These are phyloP conservation scores for Drosophila arawakana DNA, from an alignment of 1,140 invertebrate species.

Conservation along the genomic window DNA sequence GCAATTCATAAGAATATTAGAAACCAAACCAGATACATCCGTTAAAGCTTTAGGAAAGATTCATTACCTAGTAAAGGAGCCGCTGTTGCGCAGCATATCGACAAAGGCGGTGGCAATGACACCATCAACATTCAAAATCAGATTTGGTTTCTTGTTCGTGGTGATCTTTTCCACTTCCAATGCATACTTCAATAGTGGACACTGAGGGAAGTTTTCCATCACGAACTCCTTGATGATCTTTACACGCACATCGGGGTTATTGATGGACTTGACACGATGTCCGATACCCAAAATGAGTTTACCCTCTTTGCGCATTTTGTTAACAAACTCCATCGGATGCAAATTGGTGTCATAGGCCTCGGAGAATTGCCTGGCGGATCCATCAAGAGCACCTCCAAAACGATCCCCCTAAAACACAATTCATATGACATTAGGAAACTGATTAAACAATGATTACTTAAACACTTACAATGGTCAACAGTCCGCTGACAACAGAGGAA, in stretches of 20 bases:
- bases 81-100: slow-evolving; percentile 96
- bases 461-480: slow-evolving; percentile 97
- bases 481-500: slow-evolving; percentile 97
- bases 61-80: slow-evolving; percentile 94
- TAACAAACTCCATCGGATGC: slow-evolving; percentile 99
- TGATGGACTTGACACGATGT: slow-evolving; percentile 98
- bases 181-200: slow-evolving; percentile 97
- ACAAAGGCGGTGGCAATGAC: slow-evolving; percentile 99
- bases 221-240: slow-evolving; percentile 99
- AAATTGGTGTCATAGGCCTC: slow-evolving; percentile 97
- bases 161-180: slow-evolving; percentile 99
- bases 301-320: slow-evolving; percentile 98
- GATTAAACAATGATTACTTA: neutral
- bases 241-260: slow-evolving; percentile 99
- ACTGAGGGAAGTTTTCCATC: slow-evolving; percentile 95
- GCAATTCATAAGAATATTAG: slow-evolving; percentile 50
- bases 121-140: slow-evolving; percentile 99
- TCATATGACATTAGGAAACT: neutral
- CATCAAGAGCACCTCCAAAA: slow-evolving; percentile 99
- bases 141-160: slow-evolving; percentile 99
- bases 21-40: neutral
- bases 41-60: neutral
- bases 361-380: slow-evolving; percentile 97
- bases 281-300: slow-evolving; percentile 99
- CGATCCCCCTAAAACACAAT: slow-evolving; percentile 92